phyloP scores from a whole-genome alignment of 2,888 invertebrate genomes.

The Lepetodrilus schrolli region DNA sequence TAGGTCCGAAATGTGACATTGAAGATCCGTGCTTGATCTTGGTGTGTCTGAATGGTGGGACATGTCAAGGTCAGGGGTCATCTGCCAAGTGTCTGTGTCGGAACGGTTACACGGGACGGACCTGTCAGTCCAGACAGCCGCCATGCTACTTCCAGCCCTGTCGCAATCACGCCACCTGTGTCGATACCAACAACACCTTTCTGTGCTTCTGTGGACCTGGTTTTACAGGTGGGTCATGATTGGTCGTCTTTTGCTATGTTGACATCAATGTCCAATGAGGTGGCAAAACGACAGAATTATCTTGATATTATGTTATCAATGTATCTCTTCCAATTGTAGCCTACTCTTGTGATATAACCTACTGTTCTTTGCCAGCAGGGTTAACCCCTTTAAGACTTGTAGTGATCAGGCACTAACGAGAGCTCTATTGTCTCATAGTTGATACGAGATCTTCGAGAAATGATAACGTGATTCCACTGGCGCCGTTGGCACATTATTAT shows the following conservation, averaged over 20 bases:
- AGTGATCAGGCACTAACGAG: background rate
- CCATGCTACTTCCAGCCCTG: slow-evolving; percentile 34
- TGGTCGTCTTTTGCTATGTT: no score
- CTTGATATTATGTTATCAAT: no score
- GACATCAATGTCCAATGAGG: no score
- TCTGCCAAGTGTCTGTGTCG: slow-evolving; percentile 27
- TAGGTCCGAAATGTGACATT: slow-evolving; percentile 57
- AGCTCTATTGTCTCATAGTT: background rate
- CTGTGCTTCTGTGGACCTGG: slow-evolving; percentile 20
- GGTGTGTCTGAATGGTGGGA: slow-evolving; percentile 64
- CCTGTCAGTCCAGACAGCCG: slow-evolving; percentile 24
- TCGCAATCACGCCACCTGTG: slow-evolving; percentile 32
- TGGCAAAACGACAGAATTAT: no score
- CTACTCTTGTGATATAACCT: no score
- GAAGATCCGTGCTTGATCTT: slow-evolving; percentile 59
- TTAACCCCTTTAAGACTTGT: no score
- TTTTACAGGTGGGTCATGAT: slow-evolving; percentile 23
- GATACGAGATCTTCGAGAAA: no score
- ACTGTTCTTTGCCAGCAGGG: background rate
- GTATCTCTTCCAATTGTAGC: no score
- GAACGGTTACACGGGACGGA: background rate
- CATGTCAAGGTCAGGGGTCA: slow-evolving; percentile 45
- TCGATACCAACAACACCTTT: slow-evolving; percentile 22
- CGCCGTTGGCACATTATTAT: no score
- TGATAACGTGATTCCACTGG: no score